phyloP scores from a whole-genome alignment of 1,140 invertebrate species.

The Drusus annulatus region DNA sequence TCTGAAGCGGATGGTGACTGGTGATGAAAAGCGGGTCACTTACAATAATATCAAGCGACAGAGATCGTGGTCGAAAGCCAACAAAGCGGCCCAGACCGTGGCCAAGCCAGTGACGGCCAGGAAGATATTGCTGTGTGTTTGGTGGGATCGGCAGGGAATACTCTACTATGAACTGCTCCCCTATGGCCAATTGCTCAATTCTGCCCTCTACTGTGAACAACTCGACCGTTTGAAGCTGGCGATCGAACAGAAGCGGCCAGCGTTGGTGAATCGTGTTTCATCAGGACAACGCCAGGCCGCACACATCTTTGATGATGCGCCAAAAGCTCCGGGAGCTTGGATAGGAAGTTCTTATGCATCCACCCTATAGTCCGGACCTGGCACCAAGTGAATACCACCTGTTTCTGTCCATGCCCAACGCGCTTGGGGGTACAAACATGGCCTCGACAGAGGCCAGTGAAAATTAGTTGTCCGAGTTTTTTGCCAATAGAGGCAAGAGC shows the following conservation, averaged over 20 bases:
- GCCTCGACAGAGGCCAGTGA: slow-evolving; percentile 17
- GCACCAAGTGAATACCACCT: slow-evolving; percentile 16
- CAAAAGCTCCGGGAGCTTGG: not conserved
- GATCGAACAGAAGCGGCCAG: slow-evolving; percentile 17
- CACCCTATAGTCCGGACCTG: slow-evolving; percentile 22
- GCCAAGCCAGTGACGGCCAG: slow-evolving; percentile 19
- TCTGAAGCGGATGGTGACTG: not conserved
- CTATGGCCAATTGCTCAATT: slow-evolving; percentile 19
- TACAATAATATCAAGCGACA: slow-evolving; percentile 13
- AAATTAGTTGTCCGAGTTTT: slow-evolving; percentile 24
- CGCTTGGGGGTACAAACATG: slow-evolving; percentile 12
- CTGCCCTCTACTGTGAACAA: slow-evolving; percentile 13
- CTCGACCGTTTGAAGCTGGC: slow-evolving; percentile 24
- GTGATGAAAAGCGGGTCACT: not conserved
- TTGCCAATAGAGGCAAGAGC: not conserved
- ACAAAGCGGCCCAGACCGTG: slow-evolving; percentile 15
- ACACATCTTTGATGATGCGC: too few species aligned
- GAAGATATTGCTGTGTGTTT: too few species aligned
- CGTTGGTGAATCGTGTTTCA: not conserved
- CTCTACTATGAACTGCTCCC: slow-evolving; percentile 17
- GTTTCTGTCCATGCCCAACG: slow-evolving; percentile 14
- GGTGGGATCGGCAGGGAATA: slow-evolving; percentile 22
- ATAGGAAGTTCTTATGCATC: slow-evolving; percentile 26
- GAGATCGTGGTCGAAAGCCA: slow-evolving; percentile 27
- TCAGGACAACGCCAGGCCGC: too few species aligned